These are phyloP conservation scores for Aptenodytes forsteri DNA, from an alignment of 2,113 vertebrate species.

Conservation along the genomic window DNA sequence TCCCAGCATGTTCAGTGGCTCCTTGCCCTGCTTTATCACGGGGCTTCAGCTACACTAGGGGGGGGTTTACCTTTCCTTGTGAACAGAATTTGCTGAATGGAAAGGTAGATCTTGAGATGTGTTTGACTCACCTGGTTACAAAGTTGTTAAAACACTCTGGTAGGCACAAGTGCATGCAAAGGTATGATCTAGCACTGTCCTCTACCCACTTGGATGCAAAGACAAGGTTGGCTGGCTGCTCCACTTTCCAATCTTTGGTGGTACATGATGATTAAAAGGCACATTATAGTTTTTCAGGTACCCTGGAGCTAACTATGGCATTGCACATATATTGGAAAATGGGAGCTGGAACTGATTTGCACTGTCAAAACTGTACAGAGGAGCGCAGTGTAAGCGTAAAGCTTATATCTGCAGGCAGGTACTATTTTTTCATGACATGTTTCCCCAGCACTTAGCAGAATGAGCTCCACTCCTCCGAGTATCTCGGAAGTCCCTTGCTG, in stretches of 20 bases:
- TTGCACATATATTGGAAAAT: not conserved
- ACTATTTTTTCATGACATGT: not conserved
- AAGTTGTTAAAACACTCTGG: not conserved
- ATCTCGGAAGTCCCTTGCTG: not conserved
- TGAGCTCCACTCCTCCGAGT: not conserved
- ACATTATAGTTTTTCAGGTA: not conserved
- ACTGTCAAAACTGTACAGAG: not conserved
- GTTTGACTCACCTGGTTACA: not conserved
- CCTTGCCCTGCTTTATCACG: not conserved
- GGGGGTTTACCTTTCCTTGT: rapidly evolving
- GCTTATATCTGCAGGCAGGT: not conserved
- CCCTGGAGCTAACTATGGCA: not conserved
- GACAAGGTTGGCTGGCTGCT: not conserved
- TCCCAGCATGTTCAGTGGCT: not conserved
- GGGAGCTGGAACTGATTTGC: not conserved
- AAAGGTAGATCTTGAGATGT: not conserved
- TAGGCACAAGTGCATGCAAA: not conserved
- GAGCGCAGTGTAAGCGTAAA: not conserved
- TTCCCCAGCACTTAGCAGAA: not conserved
- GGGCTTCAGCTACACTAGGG: not conserved
- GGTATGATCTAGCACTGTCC: not conserved
- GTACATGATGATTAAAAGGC: not conserved
- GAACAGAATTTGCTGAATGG: not conserved
- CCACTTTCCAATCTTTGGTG: not conserved
- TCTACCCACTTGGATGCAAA: not conserved